phyloP scores from a whole-genome alignment of 2,113 vertebrate species.

The Callaeas wilsoni region DNA sequence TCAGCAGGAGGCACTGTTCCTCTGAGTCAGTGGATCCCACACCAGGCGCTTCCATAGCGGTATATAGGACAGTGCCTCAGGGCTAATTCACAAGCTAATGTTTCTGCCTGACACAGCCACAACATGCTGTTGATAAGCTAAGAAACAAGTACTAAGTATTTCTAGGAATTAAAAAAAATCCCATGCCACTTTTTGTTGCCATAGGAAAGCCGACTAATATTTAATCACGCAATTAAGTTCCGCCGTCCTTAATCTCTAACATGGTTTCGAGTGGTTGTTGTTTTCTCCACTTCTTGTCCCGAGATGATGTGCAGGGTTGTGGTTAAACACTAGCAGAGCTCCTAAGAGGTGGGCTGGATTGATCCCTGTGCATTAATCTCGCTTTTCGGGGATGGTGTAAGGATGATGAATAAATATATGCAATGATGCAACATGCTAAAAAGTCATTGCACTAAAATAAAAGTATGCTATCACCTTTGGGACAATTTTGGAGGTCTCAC shows the following conservation, averaged over 20 bases:
- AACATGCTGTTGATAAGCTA: conserved; percentile 60
- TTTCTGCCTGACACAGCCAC: conserved; percentile 43
- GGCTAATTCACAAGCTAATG: conserved; percentile 58
- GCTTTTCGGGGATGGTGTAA: neutral
- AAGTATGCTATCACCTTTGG: neutral
- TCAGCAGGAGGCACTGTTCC: conserved; percentile 64
- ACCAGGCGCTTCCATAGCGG: neutral
- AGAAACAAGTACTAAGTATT: conserved; percentile 48
- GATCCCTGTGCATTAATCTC: neutral
- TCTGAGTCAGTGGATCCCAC: conserved; percentile 56
- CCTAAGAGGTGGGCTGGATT: neutral
- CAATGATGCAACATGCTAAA: neutral
- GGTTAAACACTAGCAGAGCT: neutral
- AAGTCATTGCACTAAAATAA: neutral
- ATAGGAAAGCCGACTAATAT: neutral
- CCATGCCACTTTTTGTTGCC: neutral
- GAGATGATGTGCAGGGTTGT: neutral
- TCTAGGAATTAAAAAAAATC: conserved; percentile 34
- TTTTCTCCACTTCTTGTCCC: neutral
- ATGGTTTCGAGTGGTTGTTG: neutral
- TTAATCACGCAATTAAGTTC: neutral
- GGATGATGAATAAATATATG: neutral
- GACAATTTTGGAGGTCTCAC: conserved; percentile 9
- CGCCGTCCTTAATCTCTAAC: neutral
- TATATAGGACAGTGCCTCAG: conserved; percentile 56